Conservation (phyloP, 1,140 invertebrate genomes). For the Leptopilina clavipes region DNA sequence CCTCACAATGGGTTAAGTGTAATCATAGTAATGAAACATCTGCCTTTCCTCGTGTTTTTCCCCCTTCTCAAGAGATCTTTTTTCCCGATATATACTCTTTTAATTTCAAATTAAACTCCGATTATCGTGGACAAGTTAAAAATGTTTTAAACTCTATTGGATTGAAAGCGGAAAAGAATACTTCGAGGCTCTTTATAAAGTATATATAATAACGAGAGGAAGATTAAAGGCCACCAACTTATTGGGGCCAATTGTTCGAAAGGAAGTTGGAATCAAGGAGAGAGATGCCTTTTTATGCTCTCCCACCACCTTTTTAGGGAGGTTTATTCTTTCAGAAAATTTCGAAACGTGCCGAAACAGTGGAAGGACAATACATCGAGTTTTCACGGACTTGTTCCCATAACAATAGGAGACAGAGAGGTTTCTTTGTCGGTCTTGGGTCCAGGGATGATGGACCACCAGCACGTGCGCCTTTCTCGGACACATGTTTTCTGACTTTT, state of each 20-base stretch:
- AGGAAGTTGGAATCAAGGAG: neutral
- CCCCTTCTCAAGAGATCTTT: neutral
- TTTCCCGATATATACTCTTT: neutral
- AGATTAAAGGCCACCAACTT: neutral
- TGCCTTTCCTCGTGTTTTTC: neutral
- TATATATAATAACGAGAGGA: neutral
- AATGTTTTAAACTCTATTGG: neutral
- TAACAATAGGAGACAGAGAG: slow-evolving; percentile 56
- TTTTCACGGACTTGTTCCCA: slow-evolving; percentile 54
- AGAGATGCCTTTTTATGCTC: neutral
- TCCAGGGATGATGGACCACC: slow-evolving; percentile 62
- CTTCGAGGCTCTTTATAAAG: too few relatives aligned
- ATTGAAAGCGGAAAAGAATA: neutral
- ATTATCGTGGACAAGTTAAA: neutral
- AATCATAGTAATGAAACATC: slow-evolving; percentile 14
- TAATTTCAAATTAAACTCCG: slow-evolving; percentile 9
- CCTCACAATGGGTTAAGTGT: slow-evolving; percentile 1
- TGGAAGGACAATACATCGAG: slow-evolving; percentile 62
- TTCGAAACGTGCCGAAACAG: slow-evolving; percentile 59
- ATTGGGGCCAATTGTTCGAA: neutral
- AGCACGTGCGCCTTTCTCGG: slow-evolving; percentile 61
- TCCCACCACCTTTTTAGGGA: neutral
- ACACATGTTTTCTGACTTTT: slow-evolving; percentile 64
- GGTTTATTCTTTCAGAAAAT: slow-evolving; percentile 40
- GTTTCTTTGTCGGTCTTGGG: slow-evolving; percentile 66